Percentiles rank a stretch among this genome's conserved stretches.
Evolutionary conservation across 2,888 invertebrate species (phyloP).

Genomic region (Ichneumoninae sp.): DNA sequence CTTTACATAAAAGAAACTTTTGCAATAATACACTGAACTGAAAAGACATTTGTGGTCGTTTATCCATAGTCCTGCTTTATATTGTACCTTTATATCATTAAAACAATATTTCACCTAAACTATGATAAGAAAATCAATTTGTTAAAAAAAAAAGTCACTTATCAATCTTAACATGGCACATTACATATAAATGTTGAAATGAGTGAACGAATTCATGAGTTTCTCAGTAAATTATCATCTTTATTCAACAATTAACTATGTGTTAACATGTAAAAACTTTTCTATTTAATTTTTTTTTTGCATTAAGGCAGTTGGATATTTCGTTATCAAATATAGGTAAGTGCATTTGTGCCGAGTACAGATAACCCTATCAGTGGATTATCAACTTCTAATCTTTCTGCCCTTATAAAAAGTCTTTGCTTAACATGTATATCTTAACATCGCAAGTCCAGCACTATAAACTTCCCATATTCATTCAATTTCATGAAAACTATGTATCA

Average conservation of each 20-base stretch:
- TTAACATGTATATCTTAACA: not conserved
- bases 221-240: constrained; percentile 20
- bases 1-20: constrained; percentile 46
- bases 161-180: not conserved
- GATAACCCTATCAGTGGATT: constrained; percentile 15
- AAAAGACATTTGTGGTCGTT: not conserved
- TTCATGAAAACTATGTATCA: constrained; percentile 5
- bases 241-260: constrained; percentile 43
- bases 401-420: constrained; percentile 18
- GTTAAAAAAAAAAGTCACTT: not conserved
- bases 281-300: not conserved
- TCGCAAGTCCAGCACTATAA: not conserved
- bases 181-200: not conserved
- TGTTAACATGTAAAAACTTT: not conserved
- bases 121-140: not conserved
- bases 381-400: not conserved
- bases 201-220: not conserved
- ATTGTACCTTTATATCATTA: not conserved
- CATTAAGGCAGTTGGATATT: constrained; percentile 12
- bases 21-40: constrained; percentile 11
- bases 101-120: not conserved
- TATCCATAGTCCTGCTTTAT: not conserved
- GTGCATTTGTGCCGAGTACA: constrained; percentile 27
- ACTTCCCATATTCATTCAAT: constrained; percentile 9
- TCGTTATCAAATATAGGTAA: constrained; percentile 1